Percentiles rank a stretch among this genome's conserved stretches.
These are phyloP conservation scores for Sinella curviseta DNA, from an alignment of 1,140 invertebrate species.

Conservation along the genomic window DNA sequence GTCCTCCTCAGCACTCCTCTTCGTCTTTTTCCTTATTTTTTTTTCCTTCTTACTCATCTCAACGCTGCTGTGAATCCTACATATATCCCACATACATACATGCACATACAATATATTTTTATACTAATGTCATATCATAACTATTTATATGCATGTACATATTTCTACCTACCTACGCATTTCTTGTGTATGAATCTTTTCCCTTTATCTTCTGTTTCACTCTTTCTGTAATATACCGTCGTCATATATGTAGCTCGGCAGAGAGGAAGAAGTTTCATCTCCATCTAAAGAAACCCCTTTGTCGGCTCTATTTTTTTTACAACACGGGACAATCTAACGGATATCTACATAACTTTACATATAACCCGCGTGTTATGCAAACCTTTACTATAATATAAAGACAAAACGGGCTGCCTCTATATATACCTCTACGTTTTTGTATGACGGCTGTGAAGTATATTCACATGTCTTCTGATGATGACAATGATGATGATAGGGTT, in stretches of 20 bases:
- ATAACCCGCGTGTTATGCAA: neutral
- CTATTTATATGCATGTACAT: neutral
- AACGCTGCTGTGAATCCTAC: neutral
- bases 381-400: neutral
- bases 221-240: neutral
- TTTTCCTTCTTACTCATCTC: neutral
- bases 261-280: neutral
- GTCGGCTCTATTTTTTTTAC: conserved; percentile 1
- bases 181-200: too few species aligned
- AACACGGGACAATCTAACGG: neutral
- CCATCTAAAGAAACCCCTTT: conserved; percentile 8
- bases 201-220: neutral
- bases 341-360: conserved; percentile 20
- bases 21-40: conserved; percentile 10
- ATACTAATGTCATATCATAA: neutral
- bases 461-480: too few species aligned
- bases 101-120: neutral
- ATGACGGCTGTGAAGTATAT: too few species aligned
- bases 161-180: too few species aligned
- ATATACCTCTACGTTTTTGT: neutral
- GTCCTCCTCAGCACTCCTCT: conserved; percentile 22
- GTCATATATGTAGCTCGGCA: neutral
- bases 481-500: conserved; percentile 15
- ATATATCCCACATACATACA: neutral
- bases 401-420: too few species aligned